Evolutionary conservation across 1,140 invertebrate genomes (phyloP), one percentile per base, ranked within the genome.

Genomic region (Probaryconus sp.): DNA sequence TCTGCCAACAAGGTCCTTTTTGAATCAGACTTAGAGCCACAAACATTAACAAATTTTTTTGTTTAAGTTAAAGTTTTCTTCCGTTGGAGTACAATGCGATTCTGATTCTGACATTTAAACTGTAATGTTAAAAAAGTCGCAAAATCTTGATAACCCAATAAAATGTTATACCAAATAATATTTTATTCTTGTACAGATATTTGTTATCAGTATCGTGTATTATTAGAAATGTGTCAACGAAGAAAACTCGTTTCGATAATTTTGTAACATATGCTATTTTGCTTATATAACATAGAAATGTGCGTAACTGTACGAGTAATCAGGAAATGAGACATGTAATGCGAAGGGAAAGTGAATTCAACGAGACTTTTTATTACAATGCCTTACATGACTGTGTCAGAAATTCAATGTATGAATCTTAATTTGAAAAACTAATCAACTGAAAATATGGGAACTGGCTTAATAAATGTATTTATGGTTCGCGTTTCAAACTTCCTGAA

Each of bases 251-350:
- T 7, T 14, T 11, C n/a, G 26, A 21, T 42, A 37, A 11, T 35
- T 70, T 61, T 60, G 38, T 24, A 5, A 31, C 43, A 38, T 31
- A 21, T 17, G 42, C 18, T 11, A n/a, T 24, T n/a, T n/a, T 28
- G 21, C 21, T 71, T 71, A 56, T 42, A 11, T 55, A 63, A 71
- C n/a, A 50, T 38, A 64, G 45, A 64, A 53, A 51, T 53, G 58
- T 50, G 53, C 60, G 58, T 63, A 53, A 61, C 48, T 53, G 40
- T 26, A 33, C 40, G 37, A 4, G 50, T 48, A 53, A 71, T 71
- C 33, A 71, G 58, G 68, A 71, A 71, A 63, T 51, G 43, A 48
- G 45, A 43, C 58, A 31, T 50, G 58, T 40, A 71, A 64, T 56
- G 63, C 11, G 20, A 65, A 56, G 63, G 63, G 63, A 67, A 67